A percentile compares a stretch with the other conserved stretches of the same genome.
Evolutionary conservation across 2,888 invertebrate genomes (phyloP).

Genomic region (Dryobota labecula): DNA sequence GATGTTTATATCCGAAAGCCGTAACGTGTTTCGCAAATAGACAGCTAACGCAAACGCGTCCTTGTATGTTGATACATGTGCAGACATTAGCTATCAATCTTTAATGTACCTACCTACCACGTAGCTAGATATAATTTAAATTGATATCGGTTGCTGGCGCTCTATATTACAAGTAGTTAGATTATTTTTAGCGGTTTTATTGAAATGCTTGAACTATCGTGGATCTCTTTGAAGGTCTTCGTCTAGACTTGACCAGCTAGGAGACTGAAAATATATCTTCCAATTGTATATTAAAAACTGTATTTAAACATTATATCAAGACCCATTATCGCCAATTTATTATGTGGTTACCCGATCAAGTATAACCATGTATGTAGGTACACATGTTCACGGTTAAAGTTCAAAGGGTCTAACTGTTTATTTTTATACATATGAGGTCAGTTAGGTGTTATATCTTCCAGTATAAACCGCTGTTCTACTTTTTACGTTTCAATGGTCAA

Average conservation of each 20-base stretch:
- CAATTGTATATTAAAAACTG: constrained; percentile 18
- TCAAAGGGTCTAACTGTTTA: constrained; percentile 47
- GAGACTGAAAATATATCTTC: constrained; percentile 40
- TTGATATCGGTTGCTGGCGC: constrained; percentile 6
- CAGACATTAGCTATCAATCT: constrained; percentile 47
- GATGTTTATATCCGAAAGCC: constrained; percentile 65
- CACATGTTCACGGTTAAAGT: constrained; percentile 37
- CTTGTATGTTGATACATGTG: constrained; percentile 38
- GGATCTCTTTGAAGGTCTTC: constrained; percentile 42
- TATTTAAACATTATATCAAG: constrained; percentile 8
- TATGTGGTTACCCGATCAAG: constrained; percentile 11
- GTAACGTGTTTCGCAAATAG: constrained; percentile 63
- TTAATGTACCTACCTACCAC: constrained; percentile 20
- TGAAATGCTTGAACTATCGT: constrained; percentile 21
- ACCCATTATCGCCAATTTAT: constrained; percentile 8
- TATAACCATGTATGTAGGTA: constrained; percentile 25
- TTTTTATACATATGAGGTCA: constrained; percentile 48
- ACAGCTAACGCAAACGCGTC: constrained; percentile 40
- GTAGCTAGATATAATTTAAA: constrained; percentile 25
- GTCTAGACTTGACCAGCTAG: constrained; percentile 12
- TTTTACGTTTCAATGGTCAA: constrained; percentile 59
- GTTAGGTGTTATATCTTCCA: constrained; percentile 25
- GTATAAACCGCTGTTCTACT: constrained; percentile 49
- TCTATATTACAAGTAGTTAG: neutral
- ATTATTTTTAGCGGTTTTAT: constrained; percentile 35